Base-by-base conservation (phyloP, 2,797 vertebrate species). In the Phataginus tricuspis region DNA sequence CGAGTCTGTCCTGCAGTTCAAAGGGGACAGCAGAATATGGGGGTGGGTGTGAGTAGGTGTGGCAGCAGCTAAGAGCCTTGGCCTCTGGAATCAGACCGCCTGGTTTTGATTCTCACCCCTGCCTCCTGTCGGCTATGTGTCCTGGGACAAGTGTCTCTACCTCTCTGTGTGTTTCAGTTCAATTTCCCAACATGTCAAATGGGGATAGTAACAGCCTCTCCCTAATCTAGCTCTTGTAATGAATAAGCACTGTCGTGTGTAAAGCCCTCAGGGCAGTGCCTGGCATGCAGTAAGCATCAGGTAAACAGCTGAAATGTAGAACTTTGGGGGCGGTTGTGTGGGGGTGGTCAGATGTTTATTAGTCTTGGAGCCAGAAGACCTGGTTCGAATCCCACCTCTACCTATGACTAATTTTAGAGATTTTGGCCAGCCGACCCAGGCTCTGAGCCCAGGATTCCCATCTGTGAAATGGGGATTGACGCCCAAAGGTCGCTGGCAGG, bases 261-360 rank as follows among this genome's bases (percentile, higher is more conserved):
- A 2, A 37, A 31, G 16, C 29, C 19, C 11, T 39, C 15, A 16
- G 78, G 4, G 31, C 19, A 0, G 4, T 51, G 68, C 72, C 37
- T 53, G 42, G 84, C 18, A 21, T 15, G 0, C 0, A 6, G 63
- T 12, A 45, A n/a, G 42, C 19, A 7, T 13, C 34, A 0, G 0
- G 4, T 9, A 31, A 27, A 12, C 1, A 16, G 51, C 45, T 8
- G 89, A 11, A 1, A 3, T 0, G 16, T 19, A 61, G 51, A 27
- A 31, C 23, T 49, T 42, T 29, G 64, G 77, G 45, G 87, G 63
- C 64, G 1, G 13, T 12, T 2, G 0, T 14, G 11, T 23, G 31
- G 4, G 9, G 27, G 29, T 7, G 77, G 57, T 21, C 49, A 23
- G 39, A 7, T 21, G 15, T 21, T 82, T 31, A 12, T 66, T 42